Evolutionary conservation across 1,140 invertebrate species (phyloP), one percentile per base, ranked within the genome.

Genomic region (Papilio aristodemus): DNA sequence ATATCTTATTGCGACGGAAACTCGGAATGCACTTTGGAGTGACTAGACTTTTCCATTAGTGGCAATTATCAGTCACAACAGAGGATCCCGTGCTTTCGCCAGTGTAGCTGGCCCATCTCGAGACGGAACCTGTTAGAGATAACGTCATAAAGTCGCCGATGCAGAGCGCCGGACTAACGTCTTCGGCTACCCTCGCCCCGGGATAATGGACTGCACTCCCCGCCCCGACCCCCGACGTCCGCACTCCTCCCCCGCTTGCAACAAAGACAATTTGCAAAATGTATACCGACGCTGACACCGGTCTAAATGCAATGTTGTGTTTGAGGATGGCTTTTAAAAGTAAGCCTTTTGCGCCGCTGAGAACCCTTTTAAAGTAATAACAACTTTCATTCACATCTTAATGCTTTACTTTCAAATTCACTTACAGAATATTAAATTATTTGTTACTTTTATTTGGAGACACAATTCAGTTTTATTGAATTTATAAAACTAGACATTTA

Each of bases 1-100:
- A 83, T 86, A 85, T 84, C 82, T 84, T 78, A 73, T 75, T 80
- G 71, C 73, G 76, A 78, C 80, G 79, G 84, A 87, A 89, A 88
- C 87, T 90, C 87, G 80, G 81, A 89, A 90, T 90, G 83, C 85
- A 89, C 81, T 90, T 87, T 77, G 83, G 79, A 86, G 80, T 83
- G 81, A 91, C 89, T 87, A 90, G 86, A 90, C 83, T 91, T 91
- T 91, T 90, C 89, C 89, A 91, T 91, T 91, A 91, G 83, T 75
- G 81, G 77, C 87, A 91, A 91, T 91, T 91, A 91, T 90, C 86
- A 86, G 83, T 80, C 84, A 86, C 82, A 85, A 85, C 86, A 79
- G 82, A 80, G 82, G 78, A 84, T 85, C 76, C 82, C 73, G 79
- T 84, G 84, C 84, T 80, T 85, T 86, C 80, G 81, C 73, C 77